These are phyloP conservation scores for Xenops minutus DNA, from an alignment of 2,797 vertebrate species.

Conservation along the genomic window DNA sequence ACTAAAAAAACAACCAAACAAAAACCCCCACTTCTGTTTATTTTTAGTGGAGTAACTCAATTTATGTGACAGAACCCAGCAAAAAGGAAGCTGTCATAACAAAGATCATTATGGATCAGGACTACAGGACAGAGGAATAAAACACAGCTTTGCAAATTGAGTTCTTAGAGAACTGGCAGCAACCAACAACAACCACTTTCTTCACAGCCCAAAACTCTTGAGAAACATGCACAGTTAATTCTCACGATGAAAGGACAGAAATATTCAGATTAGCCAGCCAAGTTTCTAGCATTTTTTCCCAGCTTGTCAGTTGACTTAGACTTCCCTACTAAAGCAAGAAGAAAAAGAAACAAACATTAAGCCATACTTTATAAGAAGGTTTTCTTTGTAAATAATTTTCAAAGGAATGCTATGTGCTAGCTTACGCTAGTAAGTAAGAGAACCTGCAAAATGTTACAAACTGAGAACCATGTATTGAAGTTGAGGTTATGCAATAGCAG, in stretches of 20 bases:
- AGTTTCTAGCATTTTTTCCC: background rate
- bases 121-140: background rate
- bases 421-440: background rate
- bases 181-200: background rate
- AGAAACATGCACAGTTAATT: conserved; percentile 14
- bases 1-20: background rate
- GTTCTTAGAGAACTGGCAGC: background rate
- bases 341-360: background rate
- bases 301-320: background rate
- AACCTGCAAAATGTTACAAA: background rate
- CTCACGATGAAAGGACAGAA: background rate
- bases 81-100: conserved; percentile 9
- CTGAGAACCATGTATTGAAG: background rate
- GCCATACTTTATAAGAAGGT: background rate
- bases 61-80: background rate
- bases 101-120: background rate
- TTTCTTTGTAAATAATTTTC: background rate
- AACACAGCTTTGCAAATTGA: background rate
- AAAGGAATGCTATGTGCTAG: background rate
- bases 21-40: background rate
- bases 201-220: background rate
- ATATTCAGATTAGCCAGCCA: background rate
- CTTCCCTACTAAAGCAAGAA: background rate
- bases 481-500: background rate
- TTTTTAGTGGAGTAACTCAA: background rate